Conservation (phyloP, 1,140 invertebrate genomes). For the Aphis gossypii region DNA sequence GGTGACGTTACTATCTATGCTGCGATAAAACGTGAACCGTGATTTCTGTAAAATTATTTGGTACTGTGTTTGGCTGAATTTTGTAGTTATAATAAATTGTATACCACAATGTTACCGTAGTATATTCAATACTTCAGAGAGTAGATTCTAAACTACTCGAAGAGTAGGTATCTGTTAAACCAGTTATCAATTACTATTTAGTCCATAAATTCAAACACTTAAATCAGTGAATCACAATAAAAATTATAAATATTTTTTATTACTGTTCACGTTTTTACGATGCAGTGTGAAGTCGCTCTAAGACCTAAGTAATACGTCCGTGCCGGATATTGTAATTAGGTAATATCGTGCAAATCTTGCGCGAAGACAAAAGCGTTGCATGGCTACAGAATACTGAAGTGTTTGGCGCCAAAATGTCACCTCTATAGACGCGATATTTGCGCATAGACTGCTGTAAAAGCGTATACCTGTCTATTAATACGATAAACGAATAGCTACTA, state of each 20-base stretch:
- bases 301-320: background rate
- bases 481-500: background rate
- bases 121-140: too few relatives aligned
- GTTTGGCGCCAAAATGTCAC: background rate
- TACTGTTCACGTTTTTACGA: background rate
- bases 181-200: background rate
- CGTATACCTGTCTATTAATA: background rate
- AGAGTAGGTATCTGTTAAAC: background rate
- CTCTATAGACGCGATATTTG: background rate
- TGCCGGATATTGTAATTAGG: background rate
- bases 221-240: background rate
- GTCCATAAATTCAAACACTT: background rate
- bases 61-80: background rate
- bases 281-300: background rate
- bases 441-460: background rate
- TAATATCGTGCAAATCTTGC: background rate
- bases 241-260: background rate
- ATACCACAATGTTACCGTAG: background rate
- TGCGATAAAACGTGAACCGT: too few relatives aligned
- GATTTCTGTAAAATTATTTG: background rate
- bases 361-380: background rate
- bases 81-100: background rate
- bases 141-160: background rate
- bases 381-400: background rate
- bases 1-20: too few relatives aligned